Conservation (phyloP, 64 coral and sea anemone species). For the Pocillopora damicornis region DNA sequence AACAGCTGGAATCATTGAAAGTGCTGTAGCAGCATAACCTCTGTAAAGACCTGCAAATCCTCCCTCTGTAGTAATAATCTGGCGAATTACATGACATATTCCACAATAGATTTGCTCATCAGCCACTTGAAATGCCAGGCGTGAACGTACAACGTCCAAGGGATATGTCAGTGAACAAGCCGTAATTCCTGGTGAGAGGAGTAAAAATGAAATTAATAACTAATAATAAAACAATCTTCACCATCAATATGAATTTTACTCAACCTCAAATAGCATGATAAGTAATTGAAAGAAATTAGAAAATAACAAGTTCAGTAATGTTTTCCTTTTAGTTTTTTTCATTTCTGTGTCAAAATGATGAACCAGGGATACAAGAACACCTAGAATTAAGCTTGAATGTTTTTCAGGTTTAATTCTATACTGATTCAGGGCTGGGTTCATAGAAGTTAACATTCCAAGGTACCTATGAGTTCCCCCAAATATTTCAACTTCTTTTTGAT, state of each 20-base stretch:
- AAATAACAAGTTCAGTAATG: not conserved
- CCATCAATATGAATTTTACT: no score
- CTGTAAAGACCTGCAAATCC: slow-evolving; percentile 70
- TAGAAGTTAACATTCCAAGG: no score
- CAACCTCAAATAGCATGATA: no score
- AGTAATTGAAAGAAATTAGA: no score
- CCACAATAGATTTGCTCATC: slow-evolving; percentile 90
- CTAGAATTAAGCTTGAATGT: no score
- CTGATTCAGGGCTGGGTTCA: no score
- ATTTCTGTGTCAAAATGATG: no score
- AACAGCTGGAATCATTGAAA: slow-evolving; percentile 86
- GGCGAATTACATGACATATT: slow-evolving; percentile 69
- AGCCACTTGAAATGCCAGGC: slow-evolving; percentile 91
- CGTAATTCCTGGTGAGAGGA: slow-evolving; percentile 48
- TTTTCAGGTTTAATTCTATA: no score
- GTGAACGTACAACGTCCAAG: slow-evolving; percentile 81
- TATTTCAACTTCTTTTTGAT: no score
- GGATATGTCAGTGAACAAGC: slow-evolving; percentile 88
- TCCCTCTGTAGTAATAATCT: slow-evolving; percentile 80
- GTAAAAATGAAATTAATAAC: not conserved
- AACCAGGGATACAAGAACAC: no score
- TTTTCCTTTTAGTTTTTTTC: not conserved
- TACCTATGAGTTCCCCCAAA: no score
- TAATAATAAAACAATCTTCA: no score
- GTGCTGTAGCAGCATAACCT: slow-evolving; percentile 68